Conservation (phyloP, 2,888 invertebrate genomes). For the Lypha dubia region DNA sequence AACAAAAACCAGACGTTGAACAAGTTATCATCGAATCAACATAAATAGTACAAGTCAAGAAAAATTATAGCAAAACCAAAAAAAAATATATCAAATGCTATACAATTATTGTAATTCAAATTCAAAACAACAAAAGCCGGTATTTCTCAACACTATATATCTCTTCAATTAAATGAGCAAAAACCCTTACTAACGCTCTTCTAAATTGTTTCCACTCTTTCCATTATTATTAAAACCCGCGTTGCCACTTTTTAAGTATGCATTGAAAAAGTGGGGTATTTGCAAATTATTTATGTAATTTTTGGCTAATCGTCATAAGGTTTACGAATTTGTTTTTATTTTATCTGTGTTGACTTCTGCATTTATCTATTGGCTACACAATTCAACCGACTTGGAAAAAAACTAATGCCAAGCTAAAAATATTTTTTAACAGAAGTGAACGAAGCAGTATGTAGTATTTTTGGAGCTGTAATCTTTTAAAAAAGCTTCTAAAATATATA, state of each 20-base stretch:
- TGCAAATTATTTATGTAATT: background rate
- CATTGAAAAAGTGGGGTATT: background rate
- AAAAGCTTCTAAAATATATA: too few relatives aligned
- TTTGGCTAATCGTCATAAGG: background rate
- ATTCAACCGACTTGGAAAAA: too few relatives aligned
- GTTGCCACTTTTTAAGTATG: background rate
- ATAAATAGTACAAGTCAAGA: background rate
- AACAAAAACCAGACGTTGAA: slow-evolving; percentile 1
- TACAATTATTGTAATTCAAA: slow-evolving; percentile 20
- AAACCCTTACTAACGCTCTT: background rate
- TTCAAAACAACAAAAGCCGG: slow-evolving; percentile 67
- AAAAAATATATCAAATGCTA: slow-evolving; percentile 53
- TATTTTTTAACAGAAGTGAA: too few relatives aligned
- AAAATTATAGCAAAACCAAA: background rate
- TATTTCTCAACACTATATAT: slow-evolving; percentile 42
- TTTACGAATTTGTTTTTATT: too few relatives aligned
- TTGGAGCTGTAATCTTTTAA: too few relatives aligned
- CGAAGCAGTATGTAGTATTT: too few relatives aligned
- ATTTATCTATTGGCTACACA: too few relatives aligned
- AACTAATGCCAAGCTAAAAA: too few relatives aligned
- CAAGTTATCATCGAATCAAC: slow-evolving; percentile 24
- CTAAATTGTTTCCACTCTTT: slow-evolving; percentile 8
- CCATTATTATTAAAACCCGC: background rate
- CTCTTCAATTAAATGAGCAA: slow-evolving; percentile 32
- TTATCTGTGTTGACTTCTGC: too few relatives aligned